Evolutionary conservation across 2,888 invertebrate species (phyloP).

Genomic region (Acleris emargana): DNA sequence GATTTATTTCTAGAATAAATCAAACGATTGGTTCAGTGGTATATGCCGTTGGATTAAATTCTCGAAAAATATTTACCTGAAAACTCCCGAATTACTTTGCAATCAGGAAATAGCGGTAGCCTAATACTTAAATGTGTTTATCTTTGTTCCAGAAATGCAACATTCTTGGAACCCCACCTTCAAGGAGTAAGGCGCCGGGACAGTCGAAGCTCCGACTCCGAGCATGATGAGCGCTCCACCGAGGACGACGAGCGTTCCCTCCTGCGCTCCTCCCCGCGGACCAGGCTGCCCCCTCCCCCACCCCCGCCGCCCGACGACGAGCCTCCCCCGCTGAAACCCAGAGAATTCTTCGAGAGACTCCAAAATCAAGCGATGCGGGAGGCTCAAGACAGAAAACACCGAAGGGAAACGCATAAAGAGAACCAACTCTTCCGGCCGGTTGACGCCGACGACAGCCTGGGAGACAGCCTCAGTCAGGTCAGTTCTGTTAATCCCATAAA

Average conservation of each 20-base stretch:
- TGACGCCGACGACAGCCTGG: constrained; percentile 74
- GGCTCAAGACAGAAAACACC: constrained; percentile 65
- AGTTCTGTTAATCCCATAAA: constrained; percentile 36
- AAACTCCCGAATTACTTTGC: too few species aligned
- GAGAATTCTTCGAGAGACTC: constrained; percentile 81
- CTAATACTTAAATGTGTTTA: not conserved
- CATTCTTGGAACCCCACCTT: constrained; percentile 89
- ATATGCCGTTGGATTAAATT: not conserved
- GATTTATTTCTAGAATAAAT: constrained; percentile 7
- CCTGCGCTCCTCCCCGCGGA: constrained; percentile 72
- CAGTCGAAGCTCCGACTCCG: constrained; percentile 78
- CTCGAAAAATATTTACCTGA: too few species aligned
- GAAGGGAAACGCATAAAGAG: constrained; percentile 64
- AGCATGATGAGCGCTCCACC: constrained; percentile 78
- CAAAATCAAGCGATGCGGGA: constrained; percentile 80
- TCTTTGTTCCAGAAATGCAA: constrained; percentile 87
- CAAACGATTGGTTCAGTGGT: not conserved
- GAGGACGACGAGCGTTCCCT: constrained; percentile 77
- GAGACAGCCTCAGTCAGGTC: constrained; percentile 81
- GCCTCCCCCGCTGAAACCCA: constrained; percentile 81
- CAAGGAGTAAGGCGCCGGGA: constrained; percentile 84
- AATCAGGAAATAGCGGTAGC: too few species aligned
- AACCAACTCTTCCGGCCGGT: constrained; percentile 66
- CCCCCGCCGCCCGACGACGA: constrained; percentile 77
- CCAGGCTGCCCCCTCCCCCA: constrained; percentile 73